Percentiles rank a stretch among this genome's conserved stretches.
phyloP scores from a whole-genome alignment of 2,113 vertebrate species.

The Podarcis cretensis region DNA sequence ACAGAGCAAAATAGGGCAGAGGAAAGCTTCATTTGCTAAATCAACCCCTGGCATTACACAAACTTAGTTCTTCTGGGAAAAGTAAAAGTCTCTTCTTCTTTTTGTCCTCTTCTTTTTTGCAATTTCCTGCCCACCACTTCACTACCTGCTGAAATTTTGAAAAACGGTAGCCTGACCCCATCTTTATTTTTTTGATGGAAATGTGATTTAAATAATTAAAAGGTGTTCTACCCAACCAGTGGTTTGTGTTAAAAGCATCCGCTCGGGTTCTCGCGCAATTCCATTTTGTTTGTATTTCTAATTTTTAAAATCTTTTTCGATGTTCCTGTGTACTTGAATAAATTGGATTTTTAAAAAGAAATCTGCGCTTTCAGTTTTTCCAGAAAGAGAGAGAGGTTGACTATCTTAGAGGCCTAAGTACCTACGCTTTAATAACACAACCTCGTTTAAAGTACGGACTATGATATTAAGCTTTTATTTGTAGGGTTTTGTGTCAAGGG shows the following conservation, averaged over 20 bases:
- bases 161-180: background rate
- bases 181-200: constrained; percentile 15
- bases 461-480: background rate
- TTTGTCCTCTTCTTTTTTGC: background rate
- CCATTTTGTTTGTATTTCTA: constrained; percentile 25
- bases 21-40: constrained; percentile 35
- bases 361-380: background rate
- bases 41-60: constrained; percentile 19
- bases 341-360: constrained; percentile 25
- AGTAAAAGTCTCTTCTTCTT: background rate
- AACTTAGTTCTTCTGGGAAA: constrained; percentile 28
- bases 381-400: background rate
- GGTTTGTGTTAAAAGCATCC: constrained; percentile 31
- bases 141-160: constrained; percentile 13
- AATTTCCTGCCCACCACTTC: constrained; percentile 4
- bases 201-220: constrained; percentile 32
- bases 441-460: background rate
- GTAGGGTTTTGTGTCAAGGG: background rate
- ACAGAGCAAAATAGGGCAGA: constrained; percentile 54
- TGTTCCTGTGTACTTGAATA: constrained; percentile 23
- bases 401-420: background rate
- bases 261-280: constrained; percentile 13
- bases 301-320: constrained; percentile 9
- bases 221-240: constrained; percentile 2
- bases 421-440: background rate